Conservation (phyloP, 2,113 vertebrate species). For the Myxocyprinus asiaticus region DNA sequence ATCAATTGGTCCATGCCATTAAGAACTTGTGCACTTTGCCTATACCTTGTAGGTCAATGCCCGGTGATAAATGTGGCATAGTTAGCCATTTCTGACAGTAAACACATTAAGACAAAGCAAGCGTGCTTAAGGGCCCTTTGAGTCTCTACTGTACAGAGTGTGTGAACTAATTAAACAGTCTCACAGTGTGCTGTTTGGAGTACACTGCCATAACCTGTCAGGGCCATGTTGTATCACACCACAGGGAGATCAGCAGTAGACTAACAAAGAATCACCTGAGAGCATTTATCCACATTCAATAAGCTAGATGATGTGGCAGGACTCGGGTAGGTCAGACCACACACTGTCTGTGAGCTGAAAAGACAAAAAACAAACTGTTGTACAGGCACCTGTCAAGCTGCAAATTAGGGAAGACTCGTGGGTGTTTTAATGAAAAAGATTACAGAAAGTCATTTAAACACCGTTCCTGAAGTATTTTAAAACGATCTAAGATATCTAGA, state of each 20-base stretch:
- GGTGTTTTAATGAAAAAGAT: not conserved
- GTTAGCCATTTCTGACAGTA: conserved; percentile 45
- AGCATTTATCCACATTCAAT: conserved; percentile 40
- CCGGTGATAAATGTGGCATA: conserved; percentile 47
- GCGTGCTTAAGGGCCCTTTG: conserved; percentile 39
- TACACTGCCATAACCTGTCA: conserved; percentile 49
- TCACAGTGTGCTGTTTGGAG: conserved; percentile 44
- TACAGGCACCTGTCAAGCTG: not conserved
- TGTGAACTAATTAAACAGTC: conserved; percentile 55
- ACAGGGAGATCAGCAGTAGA: conserved; percentile 32
- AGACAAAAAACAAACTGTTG: not conserved
- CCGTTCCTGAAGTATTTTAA: not conserved
- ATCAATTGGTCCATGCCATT: no score
- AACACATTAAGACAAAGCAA: conserved; percentile 57
- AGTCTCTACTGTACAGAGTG: conserved; percentile 51
- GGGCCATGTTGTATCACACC: conserved; percentile 43
- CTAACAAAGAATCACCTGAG: conserved; percentile 33
- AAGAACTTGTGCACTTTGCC: no score
- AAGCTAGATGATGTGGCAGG: conserved; percentile 22
- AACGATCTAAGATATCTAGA: not conserved
- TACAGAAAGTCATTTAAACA: not conserved
- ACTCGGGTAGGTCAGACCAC: conserved; percentile 29
- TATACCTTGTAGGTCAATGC: not conserved
- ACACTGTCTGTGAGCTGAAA: conserved; percentile 13
- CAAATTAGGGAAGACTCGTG: not conserved